Base-by-base conservation (phyloP, 1,140 invertebrate genomes). In the Ditylenchus dipsaci region DNA sequence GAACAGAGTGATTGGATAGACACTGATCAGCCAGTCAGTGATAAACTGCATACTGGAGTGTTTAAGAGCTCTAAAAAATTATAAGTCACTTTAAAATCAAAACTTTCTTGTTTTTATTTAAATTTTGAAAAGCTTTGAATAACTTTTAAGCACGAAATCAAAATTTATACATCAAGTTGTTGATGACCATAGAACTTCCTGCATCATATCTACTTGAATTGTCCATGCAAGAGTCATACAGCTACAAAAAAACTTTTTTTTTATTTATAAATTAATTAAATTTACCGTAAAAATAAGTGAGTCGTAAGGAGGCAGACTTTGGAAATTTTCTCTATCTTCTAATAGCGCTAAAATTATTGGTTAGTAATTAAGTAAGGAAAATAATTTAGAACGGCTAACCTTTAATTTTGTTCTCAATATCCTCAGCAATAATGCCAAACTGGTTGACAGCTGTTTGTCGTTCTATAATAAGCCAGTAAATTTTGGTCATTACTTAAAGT, bases 371-470 rank as follows among this genome's bases (percentile, higher is more conserved):
- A 53, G 15, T 53, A 8, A 26, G n/a, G 3, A 53, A 53, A 53
- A 21, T 53, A 7, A 53, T 53, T 19, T 53, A 21, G 3, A 5
- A 3, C 15, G 3, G 49, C 15, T 53, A 7, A 70, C 68, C 66
- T 68, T 69, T 67, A 15, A 69, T 49, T 57, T 45, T 69, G 9
- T 71, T 38, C 19, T 70, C 68, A 62, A 70, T 70, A 21, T 19
- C n/a, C 23, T 70, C 45, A 11, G 53, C 65, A 38, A 70, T 70
- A 21, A 71, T 19, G 42, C 56, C 49, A 49, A 70, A 70, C 29
- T 70, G 68, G 33, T 69, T 70, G 19, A 59, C 33, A 8, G 64
- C 47, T 17, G 67, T 69, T 70, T 70, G 29, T 70, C 68, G 13
- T 62, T 70, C 68, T 29, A 59, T 69, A 27, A 63, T 27, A 30